Evolutionary conservation across 2,113 vertebrate species (phyloP).

Genomic region (Leptosomus discolor): DNA sequence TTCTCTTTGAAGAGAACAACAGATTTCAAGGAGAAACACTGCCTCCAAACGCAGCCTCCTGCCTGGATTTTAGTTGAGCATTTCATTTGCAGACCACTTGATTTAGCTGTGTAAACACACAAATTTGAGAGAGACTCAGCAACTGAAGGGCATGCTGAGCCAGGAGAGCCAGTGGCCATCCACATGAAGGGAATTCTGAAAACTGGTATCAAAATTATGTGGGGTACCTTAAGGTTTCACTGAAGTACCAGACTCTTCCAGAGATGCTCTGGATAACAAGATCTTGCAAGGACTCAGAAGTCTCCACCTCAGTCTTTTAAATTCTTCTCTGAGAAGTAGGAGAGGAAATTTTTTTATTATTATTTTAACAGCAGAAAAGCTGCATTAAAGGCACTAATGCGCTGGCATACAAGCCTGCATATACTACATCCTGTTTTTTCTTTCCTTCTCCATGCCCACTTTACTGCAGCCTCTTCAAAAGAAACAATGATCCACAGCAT

Average conservation of each 20-base stretch:
- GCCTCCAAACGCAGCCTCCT: not conserved
- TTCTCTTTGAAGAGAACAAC: not conserved
- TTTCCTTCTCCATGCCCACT: not conserved
- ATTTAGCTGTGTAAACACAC: not conserved
- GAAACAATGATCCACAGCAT: not conserved
- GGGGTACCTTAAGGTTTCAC: not conserved
- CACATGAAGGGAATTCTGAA: not conserved
- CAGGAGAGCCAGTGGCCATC: not conserved
- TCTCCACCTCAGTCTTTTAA: not conserved
- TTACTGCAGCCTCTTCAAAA: not conserved
- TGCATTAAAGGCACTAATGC: not conserved
- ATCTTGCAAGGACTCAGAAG: not conserved
- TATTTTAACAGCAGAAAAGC: not conserved
- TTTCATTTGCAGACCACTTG: not conserved
- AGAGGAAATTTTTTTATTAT: not conserved
- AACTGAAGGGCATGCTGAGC: not conserved
- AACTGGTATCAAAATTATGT: not conserved
- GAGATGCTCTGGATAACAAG: not conserved
- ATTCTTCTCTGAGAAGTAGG: not conserved
- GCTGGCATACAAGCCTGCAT: not conserved
- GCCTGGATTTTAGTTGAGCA: not conserved
- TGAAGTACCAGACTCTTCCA: not conserved
- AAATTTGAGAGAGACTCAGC: not conserved
- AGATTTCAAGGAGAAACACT: not conserved
- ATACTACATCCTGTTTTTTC: not conserved